Conservation (phyloP, 2,113 vertebrate species). For the Ceyx margarethae region DNA sequence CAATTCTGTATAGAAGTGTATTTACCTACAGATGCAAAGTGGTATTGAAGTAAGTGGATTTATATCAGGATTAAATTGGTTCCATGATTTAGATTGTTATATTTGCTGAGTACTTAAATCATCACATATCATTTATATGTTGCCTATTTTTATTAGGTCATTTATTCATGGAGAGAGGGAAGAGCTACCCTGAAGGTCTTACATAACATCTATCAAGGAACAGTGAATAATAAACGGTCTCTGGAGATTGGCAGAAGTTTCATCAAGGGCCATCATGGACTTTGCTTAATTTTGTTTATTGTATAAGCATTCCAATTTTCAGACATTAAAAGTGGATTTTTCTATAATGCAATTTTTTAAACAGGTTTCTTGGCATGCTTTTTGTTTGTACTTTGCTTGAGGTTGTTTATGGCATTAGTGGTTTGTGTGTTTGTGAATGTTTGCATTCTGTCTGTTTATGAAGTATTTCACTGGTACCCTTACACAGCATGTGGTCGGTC, state of each 20-base stretch:
- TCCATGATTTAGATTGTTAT: background rate
- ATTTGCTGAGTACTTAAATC: background rate
- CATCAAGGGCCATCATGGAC: background rate
- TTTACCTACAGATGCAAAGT: background rate
- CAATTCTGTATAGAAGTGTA: background rate
- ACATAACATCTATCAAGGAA: background rate
- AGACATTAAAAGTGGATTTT: slow-evolving; percentile 17
- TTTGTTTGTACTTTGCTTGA: slow-evolving; percentile 63
- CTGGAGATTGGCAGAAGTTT: background rate
- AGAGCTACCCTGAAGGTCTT: background rate
- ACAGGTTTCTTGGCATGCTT: slow-evolving; percentile 62
- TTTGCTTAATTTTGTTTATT: background rate
- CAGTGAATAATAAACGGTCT: background rate
- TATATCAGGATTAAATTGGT: background rate
- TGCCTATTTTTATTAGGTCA: background rate
- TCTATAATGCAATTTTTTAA: slow-evolving; percentile 42
- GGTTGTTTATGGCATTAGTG: slow-evolving; percentile 61
- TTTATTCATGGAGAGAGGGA: background rate
- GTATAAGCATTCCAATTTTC: background rate
- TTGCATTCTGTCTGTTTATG: slow-evolving; percentile 56
- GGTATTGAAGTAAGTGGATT: background rate
- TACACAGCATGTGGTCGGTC: slow-evolving; percentile 38
- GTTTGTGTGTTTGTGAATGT: slow-evolving; percentile 61
- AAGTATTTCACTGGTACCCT: slow-evolving; percentile 42
- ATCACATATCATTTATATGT: background rate